Percentiles rank a stretch among this genome's conserved stretches.
Conservation (phyloP, 2,888 invertebrate genomes). For the Polydrusus tereticollis region DNA sequence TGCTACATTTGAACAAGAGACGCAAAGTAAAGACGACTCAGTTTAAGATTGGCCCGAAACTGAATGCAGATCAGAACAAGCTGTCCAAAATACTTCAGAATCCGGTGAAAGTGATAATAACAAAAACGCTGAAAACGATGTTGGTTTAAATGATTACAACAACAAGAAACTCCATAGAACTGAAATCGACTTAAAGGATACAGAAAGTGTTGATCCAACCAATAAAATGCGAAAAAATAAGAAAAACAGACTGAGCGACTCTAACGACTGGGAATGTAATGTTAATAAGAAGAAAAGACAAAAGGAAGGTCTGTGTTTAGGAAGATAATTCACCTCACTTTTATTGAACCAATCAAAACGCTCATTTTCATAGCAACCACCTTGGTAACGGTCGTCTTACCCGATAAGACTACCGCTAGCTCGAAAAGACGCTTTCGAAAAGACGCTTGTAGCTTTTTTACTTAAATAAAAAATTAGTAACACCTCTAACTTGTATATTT, state of each 20-base stretch:
- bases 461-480: too few relatives aligned
- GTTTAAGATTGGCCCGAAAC: neutral
- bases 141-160: neutral
- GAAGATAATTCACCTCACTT: too few relatives aligned
- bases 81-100: neutral
- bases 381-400: too few relatives aligned
- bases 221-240: neutral
- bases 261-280: constrained; percentile 32
- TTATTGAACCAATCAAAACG: too few relatives aligned
- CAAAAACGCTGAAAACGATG: neutral
- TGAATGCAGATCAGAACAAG: neutral
- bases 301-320: constrained; percentile 29
- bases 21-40: neutral
- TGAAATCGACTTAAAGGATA: neutral
- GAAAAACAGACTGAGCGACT: constrained; percentile 20
- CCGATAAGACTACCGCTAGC: too few relatives aligned
- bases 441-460: too few relatives aligned
- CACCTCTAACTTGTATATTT: too few relatives aligned
- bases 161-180: neutral
- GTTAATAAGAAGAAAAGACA: constrained; percentile 37
- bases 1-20: neutral
- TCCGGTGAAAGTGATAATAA: neutral
- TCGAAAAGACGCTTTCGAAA: too few relatives aligned
- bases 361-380: too few relatives aligned
- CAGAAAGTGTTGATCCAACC: neutral